Percentiles rank a stretch among this genome's conserved stretches.
These are phyloP conservation scores for Leuciscus idus DNA, from an alignment of 2,113 vertebrate species.

Conservation along the genomic window DNA sequence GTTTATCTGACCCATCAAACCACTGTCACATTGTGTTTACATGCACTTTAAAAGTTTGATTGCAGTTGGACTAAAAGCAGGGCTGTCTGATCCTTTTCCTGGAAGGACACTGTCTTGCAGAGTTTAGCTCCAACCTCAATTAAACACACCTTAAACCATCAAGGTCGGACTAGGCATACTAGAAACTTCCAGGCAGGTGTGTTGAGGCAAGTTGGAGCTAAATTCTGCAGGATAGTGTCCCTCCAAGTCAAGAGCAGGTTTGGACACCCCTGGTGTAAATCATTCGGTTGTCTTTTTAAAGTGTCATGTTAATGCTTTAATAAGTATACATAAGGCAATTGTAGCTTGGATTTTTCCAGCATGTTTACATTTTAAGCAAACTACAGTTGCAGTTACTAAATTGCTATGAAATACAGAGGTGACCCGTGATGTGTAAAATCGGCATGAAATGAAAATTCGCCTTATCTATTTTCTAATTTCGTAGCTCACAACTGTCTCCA, in stretches of 20 bases:
- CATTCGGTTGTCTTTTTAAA: not conserved
- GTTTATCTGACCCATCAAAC: not conserved
- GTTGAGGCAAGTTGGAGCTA: too few species aligned
- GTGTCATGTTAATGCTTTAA: not conserved
- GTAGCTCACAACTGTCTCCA: too few species aligned
- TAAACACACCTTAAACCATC: too few species aligned
- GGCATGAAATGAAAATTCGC: too few species aligned
- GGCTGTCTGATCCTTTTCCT: too few species aligned
- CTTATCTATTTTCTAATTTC: too few species aligned
- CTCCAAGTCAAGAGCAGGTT: too few species aligned
- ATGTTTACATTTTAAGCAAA: not conserved
- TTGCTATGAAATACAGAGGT: not conserved
- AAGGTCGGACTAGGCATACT: too few species aligned
- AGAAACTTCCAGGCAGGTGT: too few species aligned
- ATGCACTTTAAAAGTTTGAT: not conserved
- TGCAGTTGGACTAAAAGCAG: not conserved
- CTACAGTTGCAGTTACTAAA: not conserved
- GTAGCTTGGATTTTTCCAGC: not conserved
- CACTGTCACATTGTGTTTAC: not conserved
- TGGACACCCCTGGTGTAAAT: not conserved
- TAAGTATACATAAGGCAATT: not conserved
- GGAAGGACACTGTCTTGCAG: too few species aligned
- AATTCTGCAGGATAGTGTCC: too few species aligned
- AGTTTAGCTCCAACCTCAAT: too few species aligned
- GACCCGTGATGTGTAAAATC: not conserved